Evolutionary conservation across 1,140 invertebrate species (phyloP), one percentile per base, ranked within the genome.

Genomic region (Melanaphis sacchari): DNA sequence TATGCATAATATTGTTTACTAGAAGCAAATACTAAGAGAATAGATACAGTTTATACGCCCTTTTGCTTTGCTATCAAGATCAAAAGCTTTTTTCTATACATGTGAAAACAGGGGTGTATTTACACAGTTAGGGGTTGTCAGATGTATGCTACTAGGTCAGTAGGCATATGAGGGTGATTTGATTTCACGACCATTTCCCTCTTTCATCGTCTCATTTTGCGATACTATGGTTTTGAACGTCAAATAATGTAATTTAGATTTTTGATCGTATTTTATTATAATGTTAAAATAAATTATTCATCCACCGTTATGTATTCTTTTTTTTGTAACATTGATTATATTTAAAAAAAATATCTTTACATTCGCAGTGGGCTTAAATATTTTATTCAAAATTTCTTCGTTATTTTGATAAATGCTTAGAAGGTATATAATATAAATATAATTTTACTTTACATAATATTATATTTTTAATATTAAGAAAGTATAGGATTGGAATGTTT

Each of bases 91-190:
- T 90, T 43, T 41, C 38, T n/a, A 66, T 90, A 38, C 40, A 21
- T 18, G 24, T 9, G 26, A 41, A 43, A n/a, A 90, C 54, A 31
- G 54, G 89, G 89, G 38, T 66, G 52, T 90, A 41, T 90, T 90
- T 90, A 59, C 89, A n/a, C 26, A 66, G 54, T 31, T n/a, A 66
- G 89, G 88, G 89, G 89, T 66, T 90, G 89, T 66, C 26, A 26
- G 89, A 90, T 90, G 89, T 90, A n/a, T 59, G 52, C 26, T 66
- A 90, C 89, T 66, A 43, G 52, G 89, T 90, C 54, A 90, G 89
- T 90, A 90, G 89, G 89, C 89, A 15, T 90, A 7, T 24, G 26
- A 59, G 89, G 89, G 89, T 7, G 89, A 90, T 90, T 90, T 66
- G 54, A 90, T 66, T 41, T 90, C 38, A 66, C 26, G 41, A 7